These are phyloP conservation scores for Caenorhabditis inopinata DNA, from an alignment of 1,140 invertebrate genomes.

Conservation along the genomic window DNA sequence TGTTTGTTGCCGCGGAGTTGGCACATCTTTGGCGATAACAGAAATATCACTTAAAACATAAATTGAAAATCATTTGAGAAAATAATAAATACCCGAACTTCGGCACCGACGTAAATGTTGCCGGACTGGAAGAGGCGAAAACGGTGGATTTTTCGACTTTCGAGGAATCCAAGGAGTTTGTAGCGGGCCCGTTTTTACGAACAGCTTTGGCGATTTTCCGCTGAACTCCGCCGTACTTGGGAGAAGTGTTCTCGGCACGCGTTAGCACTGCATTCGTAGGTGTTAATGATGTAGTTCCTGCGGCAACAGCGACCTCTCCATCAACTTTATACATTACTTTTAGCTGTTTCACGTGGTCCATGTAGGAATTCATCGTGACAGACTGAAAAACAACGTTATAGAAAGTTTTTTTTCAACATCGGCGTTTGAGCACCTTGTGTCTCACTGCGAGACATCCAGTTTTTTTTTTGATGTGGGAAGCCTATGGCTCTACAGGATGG, in stretches of 20 bases:
- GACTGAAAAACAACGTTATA: not conserved
- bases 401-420: too few relatives aligned
- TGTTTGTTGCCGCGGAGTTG: not conserved
- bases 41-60: slow-evolving; percentile 17
- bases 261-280: not conserved
- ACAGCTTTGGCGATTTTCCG: slow-evolving; percentile 28
- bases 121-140: slow-evolving; percentile 14
- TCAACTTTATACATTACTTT: not conserved
- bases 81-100: not conserved
- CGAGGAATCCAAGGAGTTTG: not conserved
- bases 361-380: slow-evolving; percentile 7
- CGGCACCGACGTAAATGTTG: not conserved
- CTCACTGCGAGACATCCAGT: too few relatives aligned
- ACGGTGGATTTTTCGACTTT: slow-evolving; percentile 10
- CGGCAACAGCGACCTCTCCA: not conserved
- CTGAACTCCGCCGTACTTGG: not conserved
- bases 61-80: not conserved
- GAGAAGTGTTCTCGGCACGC: not conserved
- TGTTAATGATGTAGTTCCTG: too few relatives aligned
- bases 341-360: slow-evolving; percentile 14
- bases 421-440: too few relatives aligned
- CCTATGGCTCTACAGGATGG: too few relatives aligned
- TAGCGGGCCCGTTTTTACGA: not conserved
- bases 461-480: too few relatives aligned
- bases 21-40: not conserved